These are phyloP conservation scores for Rissa tridactyla DNA, from an alignment of 2,113 vertebrate genomes.

Conservation along the genomic window DNA sequence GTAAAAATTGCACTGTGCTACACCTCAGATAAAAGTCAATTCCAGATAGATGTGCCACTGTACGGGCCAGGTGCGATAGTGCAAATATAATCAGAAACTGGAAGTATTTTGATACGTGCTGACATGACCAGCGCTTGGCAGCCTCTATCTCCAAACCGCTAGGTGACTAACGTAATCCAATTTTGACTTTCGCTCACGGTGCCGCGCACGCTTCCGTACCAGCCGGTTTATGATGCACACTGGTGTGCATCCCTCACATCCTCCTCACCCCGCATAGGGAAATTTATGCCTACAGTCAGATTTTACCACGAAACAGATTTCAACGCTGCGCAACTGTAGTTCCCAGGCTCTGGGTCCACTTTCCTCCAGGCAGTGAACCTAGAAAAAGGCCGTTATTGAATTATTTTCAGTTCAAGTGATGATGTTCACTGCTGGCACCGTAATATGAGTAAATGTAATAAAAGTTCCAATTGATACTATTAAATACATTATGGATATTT, in stretches of 20 bases:
- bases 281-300: neutral
- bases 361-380: neutral
- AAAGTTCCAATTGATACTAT: neutral
- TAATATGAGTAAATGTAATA: neutral
- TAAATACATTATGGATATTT: constrained; percentile 34
- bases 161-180: fast-evolving
- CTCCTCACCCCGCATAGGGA: neutral
- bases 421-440: neutral
- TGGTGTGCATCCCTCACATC: neutral
- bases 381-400: neutral
- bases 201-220: neutral
- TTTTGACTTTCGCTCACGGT: neutral
- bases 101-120: neutral
- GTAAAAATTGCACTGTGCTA: neutral
- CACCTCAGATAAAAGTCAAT: neutral
- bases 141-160: neutral
- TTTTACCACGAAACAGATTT: neutral
- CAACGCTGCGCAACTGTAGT: neutral
- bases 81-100: neutral
- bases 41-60: neutral
- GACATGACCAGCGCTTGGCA: neutral
- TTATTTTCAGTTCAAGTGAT: neutral
- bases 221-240: fast-evolving
- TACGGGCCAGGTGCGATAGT: neutral
- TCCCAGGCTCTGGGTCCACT: neutral